Percentiles rank a stretch among this genome's conserved stretches.
Evolutionary conservation across 2,888 invertebrate genomes (phyloP).

Genomic region (Tinea trinotella): DNA sequence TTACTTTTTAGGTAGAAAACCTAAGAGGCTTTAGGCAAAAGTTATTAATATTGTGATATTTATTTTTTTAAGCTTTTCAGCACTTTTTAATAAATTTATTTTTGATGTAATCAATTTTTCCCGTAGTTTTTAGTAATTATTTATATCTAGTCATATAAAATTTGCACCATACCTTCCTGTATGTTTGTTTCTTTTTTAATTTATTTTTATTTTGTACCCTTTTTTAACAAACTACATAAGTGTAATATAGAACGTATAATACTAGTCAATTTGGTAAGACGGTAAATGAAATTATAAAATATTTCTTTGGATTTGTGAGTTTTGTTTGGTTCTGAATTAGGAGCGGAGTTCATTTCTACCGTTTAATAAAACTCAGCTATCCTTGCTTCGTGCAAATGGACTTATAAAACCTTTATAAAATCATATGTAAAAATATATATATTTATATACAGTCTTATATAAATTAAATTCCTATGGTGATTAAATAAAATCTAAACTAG

Average conservation of each 20-base stretch:
- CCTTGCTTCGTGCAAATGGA: too few relatives aligned
- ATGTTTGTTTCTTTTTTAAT: not conserved
- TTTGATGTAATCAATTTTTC: not conserved
- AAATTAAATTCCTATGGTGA: too few relatives aligned
- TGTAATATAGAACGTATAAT: too few relatives aligned
- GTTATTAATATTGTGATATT: slow-evolving; percentile 5
- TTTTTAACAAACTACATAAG: not conserved
- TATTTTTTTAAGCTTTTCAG: not conserved
- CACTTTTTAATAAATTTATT: not conserved
- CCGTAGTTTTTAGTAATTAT: too few relatives aligned
- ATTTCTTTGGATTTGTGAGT: not conserved
- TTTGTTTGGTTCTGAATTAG: not conserved
- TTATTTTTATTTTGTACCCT: not conserved
- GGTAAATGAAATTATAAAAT: not conserved
- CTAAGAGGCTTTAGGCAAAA: not conserved
- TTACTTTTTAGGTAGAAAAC: not conserved
- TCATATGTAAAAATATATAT: too few relatives aligned
- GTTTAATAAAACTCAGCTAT: too few relatives aligned
- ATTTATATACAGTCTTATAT: too few relatives aligned
- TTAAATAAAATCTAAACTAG: too few relatives aligned
- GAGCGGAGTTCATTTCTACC: too few relatives aligned
- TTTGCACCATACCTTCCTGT: not conserved
- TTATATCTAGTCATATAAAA: slow-evolving; percentile 9
- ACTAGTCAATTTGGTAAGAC: not conserved
- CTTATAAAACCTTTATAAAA: too few relatives aligned